Base-by-base conservation (phyloP, 2,888 invertebrate genomes). In the Drosophila greeni region DNA sequence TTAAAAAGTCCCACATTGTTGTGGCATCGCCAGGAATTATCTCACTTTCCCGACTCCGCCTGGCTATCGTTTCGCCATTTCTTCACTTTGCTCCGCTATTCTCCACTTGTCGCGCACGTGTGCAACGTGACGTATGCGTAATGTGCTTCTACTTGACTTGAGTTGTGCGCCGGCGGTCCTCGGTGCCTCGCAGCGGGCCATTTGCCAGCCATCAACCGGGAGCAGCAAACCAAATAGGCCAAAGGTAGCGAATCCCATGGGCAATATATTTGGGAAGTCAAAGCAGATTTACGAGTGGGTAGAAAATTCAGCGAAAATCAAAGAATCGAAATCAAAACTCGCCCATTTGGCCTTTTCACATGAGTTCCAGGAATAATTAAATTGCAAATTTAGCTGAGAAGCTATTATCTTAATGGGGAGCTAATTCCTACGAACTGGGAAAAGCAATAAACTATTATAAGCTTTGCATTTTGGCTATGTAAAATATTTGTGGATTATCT, bases 1-100 rank as follows among this genome's bases (percentile, higher is more conserved):
- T 82, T 82, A 85, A 85, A 82, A 82, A 76, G 72, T 85, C 79
- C 71, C 66, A 78, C 84, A 83, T 71, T 81, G 85, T 83, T 74
- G 70, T 59, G 49, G 57, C 52, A 52, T 62, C 29, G 66, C 61
- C 34, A n/a, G 53, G 31, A 65, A 62, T 62, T 62, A 62, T 65
- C 62, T 31, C 42, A 62, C 62, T 62, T 65, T 62, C 42, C 26
- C 24, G 26, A 36, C 7, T 47, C 24, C 23, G 29, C 31, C 43
- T 26, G n/a, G 24, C 37, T 37, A 34, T 29, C 31, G 20, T n/a
- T 47, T 48, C 16, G 26, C 31, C 20, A 16, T 23, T 56, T 33
- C 31, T 59, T 29, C 36, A n/a, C 34, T n/a, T 48, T 39, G n/a
- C 40, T 20, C 5, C 18, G 42, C 36, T 18, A 16, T 70, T 48